These are phyloP conservation scores for Cydia strobilella DNA, from an alignment of 1,140 invertebrate genomes.

Conservation along the genomic window DNA sequence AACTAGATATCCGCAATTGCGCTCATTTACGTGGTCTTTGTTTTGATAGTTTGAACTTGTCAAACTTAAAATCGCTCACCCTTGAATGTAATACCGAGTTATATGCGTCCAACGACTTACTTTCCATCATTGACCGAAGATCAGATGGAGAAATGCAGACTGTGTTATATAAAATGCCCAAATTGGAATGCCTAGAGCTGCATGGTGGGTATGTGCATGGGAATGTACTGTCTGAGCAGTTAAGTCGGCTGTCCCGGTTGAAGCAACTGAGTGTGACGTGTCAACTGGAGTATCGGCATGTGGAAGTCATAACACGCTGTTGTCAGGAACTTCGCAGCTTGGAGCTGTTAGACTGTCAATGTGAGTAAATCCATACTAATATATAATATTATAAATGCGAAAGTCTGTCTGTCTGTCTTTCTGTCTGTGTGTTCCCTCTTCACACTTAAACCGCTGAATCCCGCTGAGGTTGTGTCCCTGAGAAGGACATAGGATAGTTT, in stretches of 20 bases:
- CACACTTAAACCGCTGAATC: no score
- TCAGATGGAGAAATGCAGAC: not conserved
- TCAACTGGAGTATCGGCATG: not conserved
- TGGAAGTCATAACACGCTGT: not conserved
- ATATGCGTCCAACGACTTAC: not conserved
- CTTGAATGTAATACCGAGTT: not conserved
- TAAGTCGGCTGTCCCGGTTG: not conserved
- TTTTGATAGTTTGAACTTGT: not conserved
- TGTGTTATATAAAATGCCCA: not conserved
- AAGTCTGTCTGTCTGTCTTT: no score
- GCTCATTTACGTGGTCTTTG: not conserved
- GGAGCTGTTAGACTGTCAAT: not conserved
- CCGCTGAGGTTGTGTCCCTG: no score
- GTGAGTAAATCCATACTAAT: not conserved
- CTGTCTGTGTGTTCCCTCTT: no score
- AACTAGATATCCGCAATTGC: not conserved
- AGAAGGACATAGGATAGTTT: no score
- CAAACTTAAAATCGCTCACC: not conserved
- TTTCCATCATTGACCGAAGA: not conserved
- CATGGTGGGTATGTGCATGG: not conserved
- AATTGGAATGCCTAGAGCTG: not conserved
- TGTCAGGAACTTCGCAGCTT: not conserved
- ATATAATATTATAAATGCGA: not conserved
- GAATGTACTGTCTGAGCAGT: not conserved
- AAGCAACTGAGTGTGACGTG: not conserved